Base-by-base conservation (phyloP, 2,113 vertebrate species). In the Marcusenius ussheri region DNA sequence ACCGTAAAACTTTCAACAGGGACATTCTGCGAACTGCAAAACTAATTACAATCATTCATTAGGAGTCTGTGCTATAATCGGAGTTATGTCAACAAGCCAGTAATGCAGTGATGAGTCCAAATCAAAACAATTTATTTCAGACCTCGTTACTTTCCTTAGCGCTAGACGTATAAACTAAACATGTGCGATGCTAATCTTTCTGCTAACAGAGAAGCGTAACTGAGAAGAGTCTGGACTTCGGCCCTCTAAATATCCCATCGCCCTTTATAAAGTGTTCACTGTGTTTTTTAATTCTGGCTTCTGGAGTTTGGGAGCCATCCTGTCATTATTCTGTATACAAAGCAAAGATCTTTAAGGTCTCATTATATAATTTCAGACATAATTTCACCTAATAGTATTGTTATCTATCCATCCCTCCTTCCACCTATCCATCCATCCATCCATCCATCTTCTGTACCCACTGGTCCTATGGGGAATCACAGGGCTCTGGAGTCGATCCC, bases 21-120 rank as follows among this genome's bases (percentile, higher is more conserved):
- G 49, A 80, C 85, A 51, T 51, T 35, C 53, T 27, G 24, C 15
- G 7, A 83, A 56, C 46, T 45, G 9, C 35, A 35, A 80, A 88
- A 46, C 88, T 88, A 90, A 90, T 88, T 83, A 46, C 62, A n/a
- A 9, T 83, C 51, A 83, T 90, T 87, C 46, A 90, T 90, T 90
- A 70, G 50, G 47, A 77, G n/a, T 2, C 84, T 70, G 47, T 39
- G 9, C 53, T 51, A 56, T 62, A 46, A 80, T 83, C 9, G 51
- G 35, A 56, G 24, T 80, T 47, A 27, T 58, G 58, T 56, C 66
- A 62, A 53, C 49, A 45, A 49, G 35, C 56, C 51, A 47, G 89
- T 35, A 85, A 89, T 51, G 51, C 24, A 51, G 50, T 7, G 77
- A 87, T 50, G 84, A 87, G n/a, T 90, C 58, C 58, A 47, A 74